phyloP scores from a whole-genome alignment of 2,888 invertebrate genomes.

The Habroteleia sp. region DNA sequence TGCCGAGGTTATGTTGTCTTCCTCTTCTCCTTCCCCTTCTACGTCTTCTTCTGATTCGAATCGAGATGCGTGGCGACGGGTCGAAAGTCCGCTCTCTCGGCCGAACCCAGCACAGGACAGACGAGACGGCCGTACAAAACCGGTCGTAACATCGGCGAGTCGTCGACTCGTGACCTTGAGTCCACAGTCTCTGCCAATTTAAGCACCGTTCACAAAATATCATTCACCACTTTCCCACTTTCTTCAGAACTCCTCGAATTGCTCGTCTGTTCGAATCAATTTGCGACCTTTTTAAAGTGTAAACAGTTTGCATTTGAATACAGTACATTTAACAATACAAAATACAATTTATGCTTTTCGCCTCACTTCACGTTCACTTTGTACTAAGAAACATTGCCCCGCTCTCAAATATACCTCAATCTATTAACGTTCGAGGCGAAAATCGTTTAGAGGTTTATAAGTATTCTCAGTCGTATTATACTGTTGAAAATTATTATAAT shows the following conservation, averaged over 20 bases:
- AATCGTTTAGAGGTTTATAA: too few relatives aligned
- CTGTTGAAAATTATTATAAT: too few relatives aligned
- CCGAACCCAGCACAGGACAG: slow-evolving; percentile 42
- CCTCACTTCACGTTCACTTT: too few relatives aligned
- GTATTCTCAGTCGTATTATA: too few relatives aligned
- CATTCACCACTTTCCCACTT: slow-evolving; percentile 37
- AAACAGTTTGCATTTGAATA: too few relatives aligned
- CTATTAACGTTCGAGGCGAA: too few relatives aligned
- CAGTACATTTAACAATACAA: too few relatives aligned
- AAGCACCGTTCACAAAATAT: slow-evolving; percentile 63
- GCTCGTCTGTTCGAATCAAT: not conserved
- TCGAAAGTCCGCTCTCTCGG: slow-evolving; percentile 54
- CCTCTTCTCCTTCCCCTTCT: slow-evolving; percentile 2
- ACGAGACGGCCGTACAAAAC: slow-evolving; percentile 66
- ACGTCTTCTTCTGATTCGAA: not conserved
- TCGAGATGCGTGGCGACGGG: slow-evolving; percentile 50
- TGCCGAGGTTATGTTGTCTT: slow-evolving; percentile 37
- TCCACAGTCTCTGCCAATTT: slow-evolving; percentile 70
- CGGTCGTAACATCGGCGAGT: slow-evolving; percentile 70
- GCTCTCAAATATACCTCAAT: too few relatives aligned
- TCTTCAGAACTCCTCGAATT: slow-evolving; percentile 3
- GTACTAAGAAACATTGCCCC: too few relatives aligned
- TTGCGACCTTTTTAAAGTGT: not conserved
- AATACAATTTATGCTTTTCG: too few relatives aligned
- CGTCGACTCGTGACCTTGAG: slow-evolving; percentile 80